A percentile compares a stretch with the other conserved stretches of the same genome.
These are phyloP conservation scores for Drosophila histrio DNA, from an alignment of 2,888 invertebrate species.

Conservation along the genomic window DNA sequence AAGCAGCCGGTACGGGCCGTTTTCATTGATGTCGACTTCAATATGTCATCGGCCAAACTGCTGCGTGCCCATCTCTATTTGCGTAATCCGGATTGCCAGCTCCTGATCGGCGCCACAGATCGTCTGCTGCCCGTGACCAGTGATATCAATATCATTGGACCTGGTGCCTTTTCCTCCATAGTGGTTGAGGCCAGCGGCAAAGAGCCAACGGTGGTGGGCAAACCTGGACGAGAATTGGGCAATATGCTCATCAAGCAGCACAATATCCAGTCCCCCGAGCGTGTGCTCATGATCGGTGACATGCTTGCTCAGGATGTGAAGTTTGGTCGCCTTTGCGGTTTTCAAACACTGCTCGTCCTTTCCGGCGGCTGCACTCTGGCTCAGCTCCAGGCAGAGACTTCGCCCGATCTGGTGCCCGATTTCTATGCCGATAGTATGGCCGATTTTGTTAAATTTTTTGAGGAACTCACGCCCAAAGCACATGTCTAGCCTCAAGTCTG, in stretches of 20 bases:
- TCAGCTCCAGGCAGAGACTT: slow-evolving; percentile 61
- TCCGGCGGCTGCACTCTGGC: slow-evolving; percentile 83
- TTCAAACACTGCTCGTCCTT: slow-evolving; percentile 90
- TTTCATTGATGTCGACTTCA: slow-evolving; percentile 84
- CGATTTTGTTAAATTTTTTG: slow-evolving; percentile 77
- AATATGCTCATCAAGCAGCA: slow-evolving; percentile 72
- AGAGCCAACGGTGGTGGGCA: slow-evolving; percentile 82
- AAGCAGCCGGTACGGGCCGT: slow-evolving; percentile 84
- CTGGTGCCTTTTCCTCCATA: slow-evolving; percentile 82
- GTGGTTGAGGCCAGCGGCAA: slow-evolving; percentile 81
- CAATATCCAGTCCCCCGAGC: slow-evolving; percentile 86
- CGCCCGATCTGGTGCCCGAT: slow-evolving; percentile 69
- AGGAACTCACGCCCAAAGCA: slow-evolving; percentile 45
- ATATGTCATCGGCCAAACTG: slow-evolving; percentile 84
- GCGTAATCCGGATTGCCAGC: slow-evolving; percentile 83
- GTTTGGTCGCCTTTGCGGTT: slow-evolving; percentile 89
- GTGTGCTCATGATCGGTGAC: slow-evolving; percentile 93
- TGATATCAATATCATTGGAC: slow-evolving; percentile 82
- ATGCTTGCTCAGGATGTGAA: slow-evolving; percentile 92
- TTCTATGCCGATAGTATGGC: slow-evolving; percentile 81
- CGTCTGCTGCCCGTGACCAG: slow-evolving; percentile 78
- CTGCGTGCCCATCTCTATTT: slow-evolving; percentile 84
- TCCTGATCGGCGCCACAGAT: slow-evolving; percentile 84
- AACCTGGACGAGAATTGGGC: slow-evolving; percentile 84
- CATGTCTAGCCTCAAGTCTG: slow-evolving; percentile 44